Evolutionary conservation across 1,140 invertebrate species (phyloP).

Genomic region (Drosophila rhopaloa): DNA sequence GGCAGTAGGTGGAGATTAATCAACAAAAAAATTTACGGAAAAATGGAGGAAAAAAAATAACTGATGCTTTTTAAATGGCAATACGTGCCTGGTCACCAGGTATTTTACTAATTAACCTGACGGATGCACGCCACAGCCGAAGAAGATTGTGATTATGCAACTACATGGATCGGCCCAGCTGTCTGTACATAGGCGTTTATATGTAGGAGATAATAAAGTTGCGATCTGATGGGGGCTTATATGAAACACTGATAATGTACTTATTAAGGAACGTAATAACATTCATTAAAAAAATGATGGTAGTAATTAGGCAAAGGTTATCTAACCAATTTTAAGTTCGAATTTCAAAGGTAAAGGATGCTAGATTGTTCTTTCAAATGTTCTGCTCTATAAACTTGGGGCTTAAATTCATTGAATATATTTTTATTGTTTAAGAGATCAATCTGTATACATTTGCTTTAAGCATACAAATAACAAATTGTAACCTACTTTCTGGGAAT

Average conservation of each 20-base stretch:
- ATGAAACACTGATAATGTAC: conserved; percentile 5
- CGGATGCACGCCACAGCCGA: conserved; percentile 57
- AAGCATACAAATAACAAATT: too few species aligned
- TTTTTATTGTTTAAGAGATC: too few species aligned
- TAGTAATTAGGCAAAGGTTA: not conserved
- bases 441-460: too few species aligned
- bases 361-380: not conserved
- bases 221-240: conserved; percentile 1
- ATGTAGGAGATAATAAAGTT: conserved; percentile 15
- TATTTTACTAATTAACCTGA: conserved; percentile 76
- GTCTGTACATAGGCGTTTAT: not conserved
- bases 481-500: not conserved
- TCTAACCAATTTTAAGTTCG: not conserved
- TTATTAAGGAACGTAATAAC: not conserved
- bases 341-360: not conserved
- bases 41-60: conserved; percentile 37
- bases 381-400: not conserved
- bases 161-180: conserved; percentile 23
- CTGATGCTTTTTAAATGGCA: conserved; percentile 73
- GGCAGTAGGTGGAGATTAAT: conserved; percentile 73
- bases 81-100: conserved; percentile 74
- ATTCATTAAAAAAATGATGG: not conserved
- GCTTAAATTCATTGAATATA: too few species aligned
- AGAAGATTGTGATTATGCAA: conserved; percentile 60
- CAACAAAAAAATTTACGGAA: conserved; percentile 30